Conservation (phyloP, 2,888 invertebrate genomes). For the Anoplius nigerrimus region DNA sequence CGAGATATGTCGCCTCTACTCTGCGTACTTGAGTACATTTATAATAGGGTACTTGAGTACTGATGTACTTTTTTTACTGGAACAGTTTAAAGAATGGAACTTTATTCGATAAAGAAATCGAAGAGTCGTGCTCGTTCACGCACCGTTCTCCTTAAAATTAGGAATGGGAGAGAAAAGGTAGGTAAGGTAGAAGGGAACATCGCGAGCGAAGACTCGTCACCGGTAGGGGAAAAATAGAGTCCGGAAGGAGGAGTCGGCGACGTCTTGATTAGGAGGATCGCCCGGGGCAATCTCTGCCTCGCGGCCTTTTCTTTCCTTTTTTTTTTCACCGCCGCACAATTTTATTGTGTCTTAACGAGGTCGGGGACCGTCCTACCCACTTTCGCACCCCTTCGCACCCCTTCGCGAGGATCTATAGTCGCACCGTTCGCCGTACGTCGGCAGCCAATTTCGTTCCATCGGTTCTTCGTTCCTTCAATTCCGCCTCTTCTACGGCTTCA, state of each 20-base stretch:
- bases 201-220: not conserved
- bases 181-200: not conserved
- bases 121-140: not conserved
- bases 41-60: too few species aligned
- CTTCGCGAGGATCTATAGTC: slow-evolving; percentile 26
- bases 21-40: too few species aligned
- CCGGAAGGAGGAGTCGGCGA: slow-evolving; percentile 2
- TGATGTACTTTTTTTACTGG: too few species aligned
- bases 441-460: slow-evolving; percentile 52
- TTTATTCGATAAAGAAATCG: too few species aligned
- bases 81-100: too few species aligned
- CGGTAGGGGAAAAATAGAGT: not conserved
- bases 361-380: slow-evolving; percentile 45
- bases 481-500: slow-evolving; percentile 10
- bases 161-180: too few species aligned
- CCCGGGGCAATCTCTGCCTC: slow-evolving; percentile 51
- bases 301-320: slow-evolving; percentile 31
- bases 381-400: slow-evolving; percentile 12
- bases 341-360: slow-evolving; percentile 66
- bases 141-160: not conserved
- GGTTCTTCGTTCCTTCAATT: slow-evolving; percentile 45
- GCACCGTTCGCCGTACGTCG: slow-evolving; percentile 39
- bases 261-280: slow-evolving; percentile 54
- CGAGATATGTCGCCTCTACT: too few species aligned
- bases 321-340: slow-evolving; percentile 51